Evolutionary conservation across 2,888 invertebrate genomes (phyloP).

Genomic region (Ectemnius continuus): DNA sequence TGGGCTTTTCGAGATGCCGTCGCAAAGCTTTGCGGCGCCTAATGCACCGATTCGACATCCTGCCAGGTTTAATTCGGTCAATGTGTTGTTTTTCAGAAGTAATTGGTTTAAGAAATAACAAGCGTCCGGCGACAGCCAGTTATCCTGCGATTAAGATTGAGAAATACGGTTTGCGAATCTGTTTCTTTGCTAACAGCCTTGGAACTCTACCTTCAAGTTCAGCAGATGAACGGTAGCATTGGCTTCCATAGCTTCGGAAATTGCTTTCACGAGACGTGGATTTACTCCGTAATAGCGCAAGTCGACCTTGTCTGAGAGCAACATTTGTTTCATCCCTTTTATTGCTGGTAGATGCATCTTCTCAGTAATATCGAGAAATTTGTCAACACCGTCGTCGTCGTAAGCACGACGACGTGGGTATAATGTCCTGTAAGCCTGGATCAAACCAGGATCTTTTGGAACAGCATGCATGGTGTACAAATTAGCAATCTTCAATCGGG

Average conservation of each 20-base stretch:
- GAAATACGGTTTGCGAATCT: neutral
- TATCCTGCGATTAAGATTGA: slow-evolving; percentile 70
- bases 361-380: slow-evolving; percentile 60
- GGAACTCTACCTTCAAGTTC: slow-evolving; percentile 55
- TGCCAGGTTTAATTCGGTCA: slow-evolving; percentile 73
- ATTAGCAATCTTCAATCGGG: slow-evolving; percentile 61
- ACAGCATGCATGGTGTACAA: slow-evolving; percentile 57
- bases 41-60: slow-evolving; percentile 77
- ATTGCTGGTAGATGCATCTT: slow-evolving; percentile 57
- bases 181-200: neutral
- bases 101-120: slow-evolving; percentile 74
- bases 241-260: slow-evolving; percentile 64
- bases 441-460: slow-evolving; percentile 66
- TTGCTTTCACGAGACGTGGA: slow-evolving; percentile 59
- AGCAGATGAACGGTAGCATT: slow-evolving; percentile 65
- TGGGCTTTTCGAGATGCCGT: slow-evolving; percentile 72
- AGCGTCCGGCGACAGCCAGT: slow-evolving; percentile 74
- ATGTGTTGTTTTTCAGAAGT: slow-evolving; percentile 71
- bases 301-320: slow-evolving; percentile 63
- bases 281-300: slow-evolving; percentile 69
- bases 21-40: slow-evolving; percentile 74
- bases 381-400: slow-evolving; percentile 60
- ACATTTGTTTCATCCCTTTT: slow-evolving; percentile 59
- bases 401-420: slow-evolving; percentile 51
- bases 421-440: slow-evolving; percentile 63